Base-by-base conservation (phyloP, 2,797 vertebrate species). In the Anableps anableps region DNA sequence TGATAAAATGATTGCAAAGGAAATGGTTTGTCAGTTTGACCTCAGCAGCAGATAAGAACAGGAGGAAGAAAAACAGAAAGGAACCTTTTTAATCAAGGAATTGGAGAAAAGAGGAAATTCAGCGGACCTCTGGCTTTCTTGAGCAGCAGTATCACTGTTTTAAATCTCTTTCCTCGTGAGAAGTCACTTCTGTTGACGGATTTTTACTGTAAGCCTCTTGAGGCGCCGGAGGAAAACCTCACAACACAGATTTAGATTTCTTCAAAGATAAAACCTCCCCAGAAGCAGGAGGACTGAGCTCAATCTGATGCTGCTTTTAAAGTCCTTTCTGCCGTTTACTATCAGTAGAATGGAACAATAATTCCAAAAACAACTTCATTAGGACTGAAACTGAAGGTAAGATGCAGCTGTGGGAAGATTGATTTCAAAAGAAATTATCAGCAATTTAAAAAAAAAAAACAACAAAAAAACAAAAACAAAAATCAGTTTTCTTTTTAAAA, bases 231-330 rank as follows among this genome's bases (percentile, higher is more conserved):
- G 16, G 72, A 66, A 76, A 72, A 71, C 31, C 41, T 5, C 3
- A 78, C 72, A 34, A 4, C 5, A 6, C 41, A 83, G 85, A 75
- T 85, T 82, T 77, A 77, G 73, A 88, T 76, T 0, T 21, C 79
- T 80, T 71, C 58, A 41, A 72, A 5, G 74, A 88, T 80, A 77
- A 41, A 86, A 77, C 82, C 80, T 78, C 80, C 21, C 41, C 3
- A 17, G 31, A 29, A 82, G 68, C 66, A 76, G 13, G 55, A 64
- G 10, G 70, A 58, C 55, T 19, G 11, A 80, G 70, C 62, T 72
- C 43, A 81, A 38, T 58, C 55, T 60, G 71, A 80, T 51, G 55
- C 71, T 36, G 31, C 0, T 21, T 64, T 64, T 13, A 5, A 73
- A 74, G 21, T 45, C 21, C 64, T 78, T 62, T 34, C 1, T 34